These are phyloP conservation scores for Actinostola sp. DNA, from an alignment of 92 coral and sea anemone genomes.

Conservation along the genomic window DNA sequence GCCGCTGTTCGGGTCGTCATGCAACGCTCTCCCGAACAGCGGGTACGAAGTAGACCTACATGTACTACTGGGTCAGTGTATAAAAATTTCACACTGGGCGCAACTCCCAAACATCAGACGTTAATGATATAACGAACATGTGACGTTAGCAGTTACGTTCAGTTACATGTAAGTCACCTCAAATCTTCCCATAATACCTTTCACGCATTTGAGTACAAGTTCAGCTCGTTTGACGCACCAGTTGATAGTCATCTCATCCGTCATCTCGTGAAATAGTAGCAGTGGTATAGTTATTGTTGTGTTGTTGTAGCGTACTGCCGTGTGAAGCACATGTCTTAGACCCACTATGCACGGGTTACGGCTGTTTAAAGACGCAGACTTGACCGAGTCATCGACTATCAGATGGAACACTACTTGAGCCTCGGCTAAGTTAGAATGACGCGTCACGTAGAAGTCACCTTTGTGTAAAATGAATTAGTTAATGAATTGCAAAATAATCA, in stretches of 20 bases:
- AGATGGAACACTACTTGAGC: conserved; percentile 93
- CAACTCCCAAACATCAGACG: too few relatives aligned
- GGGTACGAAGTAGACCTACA: too few relatives aligned
- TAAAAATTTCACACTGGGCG: too few relatives aligned
- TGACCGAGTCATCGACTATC: conserved; percentile 88
- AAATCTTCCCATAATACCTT: too few relatives aligned
- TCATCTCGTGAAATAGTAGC: conserved; percentile 92
- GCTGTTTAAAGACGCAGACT: conserved; percentile 76
- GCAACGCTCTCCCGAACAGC: too few relatives aligned
- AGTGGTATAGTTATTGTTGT: conserved; percentile 91
- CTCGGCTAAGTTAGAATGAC: conserved; percentile 94
- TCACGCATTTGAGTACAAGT: conserved; percentile 89
- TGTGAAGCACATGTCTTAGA: conserved; percentile 81
- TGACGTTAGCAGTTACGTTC: too few relatives aligned
- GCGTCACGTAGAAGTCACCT: conserved; percentile 96
- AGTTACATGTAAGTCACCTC: too few relatives aligned
- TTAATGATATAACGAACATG: too few relatives aligned
- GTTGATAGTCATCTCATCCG: conserved; percentile 95
- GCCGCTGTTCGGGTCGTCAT: too few relatives aligned
- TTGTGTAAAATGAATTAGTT: too few relatives aligned
- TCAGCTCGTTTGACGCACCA: conserved; percentile 98
- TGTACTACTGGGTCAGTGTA: too few relatives aligned
- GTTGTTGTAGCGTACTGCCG: conserved; percentile 90
- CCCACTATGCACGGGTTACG: conserved; percentile 93
- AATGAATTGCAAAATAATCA: background rate